These are phyloP conservation scores for Buphagus erythrorhynchus DNA, from an alignment of 2,797 vertebrate species.

Conservation along the genomic window DNA sequence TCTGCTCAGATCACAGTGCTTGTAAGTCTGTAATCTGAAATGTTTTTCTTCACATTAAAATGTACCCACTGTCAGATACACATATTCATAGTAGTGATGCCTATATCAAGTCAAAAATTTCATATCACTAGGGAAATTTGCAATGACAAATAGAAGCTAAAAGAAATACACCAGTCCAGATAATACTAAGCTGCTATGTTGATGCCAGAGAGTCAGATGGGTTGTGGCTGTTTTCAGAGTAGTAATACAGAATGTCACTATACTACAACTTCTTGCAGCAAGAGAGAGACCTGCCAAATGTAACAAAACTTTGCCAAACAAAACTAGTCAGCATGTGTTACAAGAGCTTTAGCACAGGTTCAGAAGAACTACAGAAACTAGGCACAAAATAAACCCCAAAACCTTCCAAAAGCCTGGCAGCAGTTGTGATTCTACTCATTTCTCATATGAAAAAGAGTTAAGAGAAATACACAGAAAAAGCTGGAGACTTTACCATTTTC, in stretches of 20 bases:
- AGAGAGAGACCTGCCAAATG: not conserved
- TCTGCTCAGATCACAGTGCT: not conserved
- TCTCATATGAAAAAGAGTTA: not conserved
- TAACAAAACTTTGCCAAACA: constrained; percentile 53
- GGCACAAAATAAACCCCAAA: not conserved
- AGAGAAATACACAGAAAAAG: not conserved
- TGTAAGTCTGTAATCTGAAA: not conserved
- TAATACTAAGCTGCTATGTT: not conserved
- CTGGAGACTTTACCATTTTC: not conserved
- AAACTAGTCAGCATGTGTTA: not conserved
- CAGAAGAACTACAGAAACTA: not conserved
- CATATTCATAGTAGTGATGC: fast-evolving
- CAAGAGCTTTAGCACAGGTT: not conserved
- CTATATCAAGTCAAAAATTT: not conserved
- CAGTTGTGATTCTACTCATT: not conserved
- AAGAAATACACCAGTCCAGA: not conserved
- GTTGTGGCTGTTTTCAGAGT: not conserved
- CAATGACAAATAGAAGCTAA: not conserved
- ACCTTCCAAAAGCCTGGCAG: not conserved
- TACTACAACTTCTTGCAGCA: not conserved
- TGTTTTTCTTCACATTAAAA: not conserved
- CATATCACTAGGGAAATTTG: not conserved
- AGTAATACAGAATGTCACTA: not conserved
- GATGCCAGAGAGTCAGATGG: not conserved
- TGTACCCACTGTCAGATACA: not conserved